These are phyloP conservation scores for Brienomyrus longianalis DNA, from an alignment of 2,113 vertebrate genomes.

Conservation along the genomic window DNA sequence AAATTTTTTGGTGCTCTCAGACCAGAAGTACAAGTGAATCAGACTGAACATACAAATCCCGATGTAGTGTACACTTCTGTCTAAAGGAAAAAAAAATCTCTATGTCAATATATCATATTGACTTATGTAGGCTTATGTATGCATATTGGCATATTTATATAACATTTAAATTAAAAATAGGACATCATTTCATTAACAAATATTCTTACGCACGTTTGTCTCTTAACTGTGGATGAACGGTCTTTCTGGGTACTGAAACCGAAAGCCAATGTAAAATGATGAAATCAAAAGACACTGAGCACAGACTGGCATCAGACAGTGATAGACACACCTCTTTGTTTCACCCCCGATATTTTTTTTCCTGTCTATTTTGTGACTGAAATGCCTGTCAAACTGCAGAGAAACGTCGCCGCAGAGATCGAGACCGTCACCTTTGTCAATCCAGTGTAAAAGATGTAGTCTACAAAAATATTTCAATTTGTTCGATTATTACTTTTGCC, in stretches of 20 bases:
- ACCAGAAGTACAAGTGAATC: conserved; percentile 54
- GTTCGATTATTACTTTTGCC: conserved; percentile 64
- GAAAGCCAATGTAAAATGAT: conserved; percentile 51
- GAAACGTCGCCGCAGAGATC: conserved; percentile 67
- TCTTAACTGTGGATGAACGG: conserved; percentile 50
- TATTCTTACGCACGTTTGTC: conserved; percentile 59
- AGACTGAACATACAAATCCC: conserved; percentile 60
- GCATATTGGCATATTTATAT: conserved; percentile 61
- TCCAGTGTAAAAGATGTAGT: conserved; percentile 77
- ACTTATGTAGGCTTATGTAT: conserved; percentile 54
- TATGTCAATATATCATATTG: conserved; percentile 47
- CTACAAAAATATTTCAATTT: conserved; percentile 83
- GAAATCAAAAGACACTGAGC: conserved; percentile 54
- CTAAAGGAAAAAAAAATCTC: conserved; percentile 50
- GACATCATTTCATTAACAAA: conserved; percentile 57
- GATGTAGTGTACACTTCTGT: conserved; percentile 57
- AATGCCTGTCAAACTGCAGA: conserved; percentile 48
- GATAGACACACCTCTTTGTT: conserved; percentile 60
- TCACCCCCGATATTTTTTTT: conserved; percentile 59
- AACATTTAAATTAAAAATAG: conserved; percentile 51
- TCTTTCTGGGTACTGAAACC: conserved; percentile 47
- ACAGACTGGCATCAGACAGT: conserved; percentile 57
- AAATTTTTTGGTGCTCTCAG: conserved; percentile 49
- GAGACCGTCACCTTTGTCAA: conserved; percentile 54
- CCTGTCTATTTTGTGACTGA: conserved; percentile 61